Evolutionary conservation across 2,888 invertebrate species (phyloP).

Genomic region (Monochamus alternatus): DNA sequence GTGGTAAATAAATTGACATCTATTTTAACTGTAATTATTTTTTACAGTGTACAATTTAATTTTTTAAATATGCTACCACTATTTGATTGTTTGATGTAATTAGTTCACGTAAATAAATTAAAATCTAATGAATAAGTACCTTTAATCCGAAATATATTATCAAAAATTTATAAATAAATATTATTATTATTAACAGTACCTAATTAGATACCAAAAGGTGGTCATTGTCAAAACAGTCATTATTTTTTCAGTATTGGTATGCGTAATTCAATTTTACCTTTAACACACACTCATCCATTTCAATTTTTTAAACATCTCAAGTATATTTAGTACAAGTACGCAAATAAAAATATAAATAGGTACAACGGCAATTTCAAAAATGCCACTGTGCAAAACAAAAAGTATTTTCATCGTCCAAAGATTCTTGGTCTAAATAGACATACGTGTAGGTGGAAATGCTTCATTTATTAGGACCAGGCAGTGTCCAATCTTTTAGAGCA

Average conservation of each 20-base stretch:
- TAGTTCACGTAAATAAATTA: too few species aligned
- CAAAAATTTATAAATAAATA: too few species aligned
- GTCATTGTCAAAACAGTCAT: too few species aligned
- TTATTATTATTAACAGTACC: too few species aligned
- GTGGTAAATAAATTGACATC: too few species aligned
- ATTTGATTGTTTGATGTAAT: too few species aligned
- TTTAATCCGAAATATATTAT: too few species aligned
- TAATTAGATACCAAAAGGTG: too few species aligned
- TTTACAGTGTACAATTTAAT: too few species aligned
- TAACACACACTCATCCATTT: background rate
- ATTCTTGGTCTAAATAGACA: conserved; percentile 8
- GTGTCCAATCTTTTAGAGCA: conserved; percentile 20
- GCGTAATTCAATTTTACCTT: background rate
- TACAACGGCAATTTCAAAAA: background rate
- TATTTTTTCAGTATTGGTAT: background rate
- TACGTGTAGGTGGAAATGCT: conserved; percentile 11
- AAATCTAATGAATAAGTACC: too few species aligned
- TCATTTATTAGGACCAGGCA: conserved; percentile 8
- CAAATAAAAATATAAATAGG: conserved; percentile 1
- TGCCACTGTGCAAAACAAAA: background rate
- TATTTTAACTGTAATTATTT: too few species aligned
- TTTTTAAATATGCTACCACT: too few species aligned
- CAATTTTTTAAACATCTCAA: background rate
- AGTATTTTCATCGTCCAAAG: conserved; percentile 4
- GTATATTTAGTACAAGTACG: background rate